Base-by-base conservation (phyloP, 1,140 invertebrate genomes). In the Arion vulgaris region DNA sequence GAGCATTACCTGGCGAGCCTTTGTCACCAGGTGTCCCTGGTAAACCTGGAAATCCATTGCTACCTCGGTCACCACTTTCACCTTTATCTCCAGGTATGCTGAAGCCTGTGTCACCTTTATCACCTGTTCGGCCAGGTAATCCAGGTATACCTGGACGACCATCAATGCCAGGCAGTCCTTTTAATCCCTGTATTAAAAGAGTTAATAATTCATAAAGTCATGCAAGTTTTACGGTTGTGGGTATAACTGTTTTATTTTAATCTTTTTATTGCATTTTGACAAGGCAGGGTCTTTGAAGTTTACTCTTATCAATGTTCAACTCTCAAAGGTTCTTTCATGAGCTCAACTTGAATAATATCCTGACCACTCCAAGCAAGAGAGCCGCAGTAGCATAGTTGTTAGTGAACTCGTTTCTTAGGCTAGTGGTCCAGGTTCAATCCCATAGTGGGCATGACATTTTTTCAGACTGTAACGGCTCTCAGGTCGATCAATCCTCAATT, bases 1-100 rank as follows among this genome's bases (percentile, higher is more conserved):
- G n/a, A n/a, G n/a, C n/a, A n/a, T n/a, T n/a, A 88, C 89, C 34
- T 38, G 57, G 76, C 45, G 32, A 45, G 62, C 39, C 77, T 7
- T 94, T 76, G 9, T 39, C 89, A 77, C 96, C 96, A 4, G 94
- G 92, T 4, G 94, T 93, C 23, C 92, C 92, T 74, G 88, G 91
- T 26, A 86, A 34, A 39, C 84, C 84, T 49, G 73, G 85, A 28
- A 83, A 68, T 32, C 90, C 91, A 79, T 81, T 45, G 68, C 81
- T 81, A 32, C 85, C 85, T 13, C 79, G 77, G 39, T 92, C 82
- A 34, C 90, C 89, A 34, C 85, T 68, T 17, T 81, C 85, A 36
- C 90, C 91, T 17, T 39, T 66, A 0, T 76, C 49, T 34, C 89
- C 89, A 75, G 69, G 73, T n/a, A 83, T 68, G 34, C 88, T 89